Conservation (phyloP, 2,888 invertebrate genomes). For the Calameuta filiformis region DNA sequence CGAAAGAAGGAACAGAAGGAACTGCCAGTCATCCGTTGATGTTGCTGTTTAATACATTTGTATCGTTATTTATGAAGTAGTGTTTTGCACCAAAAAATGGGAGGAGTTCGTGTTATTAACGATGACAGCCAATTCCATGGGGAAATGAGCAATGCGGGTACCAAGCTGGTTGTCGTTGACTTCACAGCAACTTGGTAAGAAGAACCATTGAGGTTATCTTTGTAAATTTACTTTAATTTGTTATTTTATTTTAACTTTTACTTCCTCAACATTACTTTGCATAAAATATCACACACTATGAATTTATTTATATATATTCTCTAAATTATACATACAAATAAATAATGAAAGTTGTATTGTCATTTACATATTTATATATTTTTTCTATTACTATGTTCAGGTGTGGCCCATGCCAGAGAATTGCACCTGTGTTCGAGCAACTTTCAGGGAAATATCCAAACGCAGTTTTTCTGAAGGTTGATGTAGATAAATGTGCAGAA, state of each 20-base stretch:
- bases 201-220: slow-evolving; percentile 56
- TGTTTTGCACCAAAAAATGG: slow-evolving; percentile 62
- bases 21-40: too few species aligned
- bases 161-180: slow-evolving; percentile 92
- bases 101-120: slow-evolving; percentile 74
- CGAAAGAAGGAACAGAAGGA: too few species aligned
- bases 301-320: slow-evolving; percentile 1
- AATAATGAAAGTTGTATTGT: neutral
- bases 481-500: slow-evolving; percentile 93
- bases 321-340: neutral
- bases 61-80: slow-evolving; percentile 32
- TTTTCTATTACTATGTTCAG: slow-evolving; percentile 67
- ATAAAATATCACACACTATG: neutral
- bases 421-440: slow-evolving; percentile 93
- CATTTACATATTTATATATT: neutral
- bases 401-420: slow-evolving; percentile 97
- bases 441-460: slow-evolving; percentile 87
- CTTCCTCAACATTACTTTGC: neutral
- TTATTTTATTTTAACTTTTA: slow-evolving; percentile 11
- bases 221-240: slow-evolving; percentile 10
- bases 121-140: slow-evolving; percentile 86
- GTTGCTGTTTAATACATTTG: too few species aligned
- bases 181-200: slow-evolving; percentile 93
- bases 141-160: slow-evolving; percentile 86
- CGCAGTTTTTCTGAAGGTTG: slow-evolving; percentile 93